Evolutionary conservation across 2,888 invertebrate genomes (phyloP).

Genomic region (Brachycybe producta): DNA sequence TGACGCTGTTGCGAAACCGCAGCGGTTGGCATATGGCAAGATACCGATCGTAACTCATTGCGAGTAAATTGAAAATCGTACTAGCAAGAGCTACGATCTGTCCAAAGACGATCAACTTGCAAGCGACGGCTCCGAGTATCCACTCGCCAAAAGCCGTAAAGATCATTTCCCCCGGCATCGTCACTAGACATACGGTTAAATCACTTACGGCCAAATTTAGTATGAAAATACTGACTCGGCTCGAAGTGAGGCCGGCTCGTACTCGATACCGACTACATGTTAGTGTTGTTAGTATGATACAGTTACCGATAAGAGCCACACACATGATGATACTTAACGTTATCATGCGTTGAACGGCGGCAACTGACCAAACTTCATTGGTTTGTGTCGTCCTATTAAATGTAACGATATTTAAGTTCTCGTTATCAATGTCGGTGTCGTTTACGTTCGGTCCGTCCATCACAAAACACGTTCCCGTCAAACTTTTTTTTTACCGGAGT

Average conservation of each 20-base stretch:
- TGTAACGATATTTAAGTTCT: no score
- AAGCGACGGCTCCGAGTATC: constrained; percentile 34
- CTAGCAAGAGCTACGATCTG: constrained; percentile 36
- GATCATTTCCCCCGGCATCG: constrained; percentile 37
- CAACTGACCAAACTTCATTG: constrained; percentile 34
- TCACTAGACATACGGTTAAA: constrained; percentile 34
- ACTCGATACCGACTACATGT: constrained; percentile 31
- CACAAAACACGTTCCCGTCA: no score
- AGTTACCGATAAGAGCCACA: constrained; percentile 33
- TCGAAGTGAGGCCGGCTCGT: constrained; percentile 29
- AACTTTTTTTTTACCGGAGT: no score
- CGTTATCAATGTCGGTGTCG: no score
- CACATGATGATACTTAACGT: constrained; percentile 34
- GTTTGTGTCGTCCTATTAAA: no score
- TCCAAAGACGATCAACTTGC: constrained; percentile 34
- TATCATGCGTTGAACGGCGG: constrained; percentile 34
- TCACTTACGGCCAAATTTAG: constrained; percentile 37
- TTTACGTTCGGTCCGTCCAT: no score
- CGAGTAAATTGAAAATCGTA: constrained; percentile 36
- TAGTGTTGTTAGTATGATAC: constrained; percentile 33
- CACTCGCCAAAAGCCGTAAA: constrained; percentile 37
- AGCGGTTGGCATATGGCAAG: constrained; percentile 35
- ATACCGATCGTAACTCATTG: constrained; percentile 37
- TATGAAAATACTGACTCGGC: constrained; percentile 38
- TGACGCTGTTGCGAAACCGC: constrained; percentile 26